Evolutionary conservation across 2,113 vertebrate genomes (phyloP).

Genomic region (Poeciliopsis prolifica): DNA sequence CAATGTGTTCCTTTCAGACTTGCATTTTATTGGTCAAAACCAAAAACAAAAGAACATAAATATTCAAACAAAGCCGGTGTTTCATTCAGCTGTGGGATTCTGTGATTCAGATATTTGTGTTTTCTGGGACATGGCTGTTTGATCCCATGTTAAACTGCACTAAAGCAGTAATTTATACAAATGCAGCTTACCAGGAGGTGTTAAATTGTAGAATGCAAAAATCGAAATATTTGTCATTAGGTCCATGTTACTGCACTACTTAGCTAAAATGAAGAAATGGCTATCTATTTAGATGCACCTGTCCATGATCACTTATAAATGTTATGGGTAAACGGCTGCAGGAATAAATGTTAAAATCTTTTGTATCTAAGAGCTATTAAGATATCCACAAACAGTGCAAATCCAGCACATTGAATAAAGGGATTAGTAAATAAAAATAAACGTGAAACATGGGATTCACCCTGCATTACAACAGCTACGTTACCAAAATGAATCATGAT

Average conservation of each 20-base stretch:
- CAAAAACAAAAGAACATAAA: too few relatives aligned
- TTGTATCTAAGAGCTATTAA: not conserved
- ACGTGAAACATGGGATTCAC: not conserved
- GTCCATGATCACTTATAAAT: not conserved
- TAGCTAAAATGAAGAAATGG: too few relatives aligned
- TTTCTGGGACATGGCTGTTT: too few relatives aligned
- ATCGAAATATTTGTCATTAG: not conserved
- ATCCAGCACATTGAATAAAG: not conserved
- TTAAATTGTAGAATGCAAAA: not conserved
- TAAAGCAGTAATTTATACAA: not conserved
- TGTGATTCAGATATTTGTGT: too few relatives aligned
- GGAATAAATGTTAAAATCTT: not conserved
- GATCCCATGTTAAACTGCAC: not conserved
- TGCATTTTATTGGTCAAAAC: too few relatives aligned
- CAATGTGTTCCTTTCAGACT: too few relatives aligned
- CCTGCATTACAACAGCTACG: not conserved
- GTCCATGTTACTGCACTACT: too few relatives aligned
- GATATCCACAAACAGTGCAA: not conserved
- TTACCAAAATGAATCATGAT: constrained; percentile 23
- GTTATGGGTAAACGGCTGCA: not conserved
- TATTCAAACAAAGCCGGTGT: too few relatives aligned
- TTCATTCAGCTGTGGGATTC: too few relatives aligned
- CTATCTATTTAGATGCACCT: too few relatives aligned
- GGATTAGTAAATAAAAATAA: not conserved
- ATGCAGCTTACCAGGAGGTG: not conserved